Evolutionary conservation across 2,888 invertebrate genomes (phyloP).

Genomic region (Auanema sp.): DNA sequence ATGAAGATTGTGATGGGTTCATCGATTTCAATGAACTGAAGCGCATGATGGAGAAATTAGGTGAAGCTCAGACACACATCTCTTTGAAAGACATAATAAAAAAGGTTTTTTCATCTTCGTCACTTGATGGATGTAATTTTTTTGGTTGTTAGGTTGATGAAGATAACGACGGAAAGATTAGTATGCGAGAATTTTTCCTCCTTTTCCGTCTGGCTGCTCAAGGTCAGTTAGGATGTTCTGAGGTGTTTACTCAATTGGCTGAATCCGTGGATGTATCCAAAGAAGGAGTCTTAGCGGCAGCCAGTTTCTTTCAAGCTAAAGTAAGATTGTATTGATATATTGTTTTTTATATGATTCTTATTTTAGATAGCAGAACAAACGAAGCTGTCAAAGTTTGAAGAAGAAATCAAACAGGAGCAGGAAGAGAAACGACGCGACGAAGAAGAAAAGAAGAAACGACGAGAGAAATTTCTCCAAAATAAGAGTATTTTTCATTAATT

Average conservation of each 20-base stretch:
- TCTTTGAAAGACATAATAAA: slow-evolving; percentile 89
- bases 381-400: slow-evolving; percentile 44
- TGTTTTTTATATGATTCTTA: slow-evolving; percentile 16
- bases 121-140: not conserved
- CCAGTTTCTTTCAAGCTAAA: slow-evolving; percentile 53
- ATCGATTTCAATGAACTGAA: slow-evolving; percentile 87
- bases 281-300: slow-evolving; percentile 49
- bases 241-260: slow-evolving; percentile 65
- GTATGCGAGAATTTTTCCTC: slow-evolving; percentile 81
- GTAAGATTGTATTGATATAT: slow-evolving; percentile 18
- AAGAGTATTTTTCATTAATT: slow-evolving; percentile 45
- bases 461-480: slow-evolving; percentile 45
- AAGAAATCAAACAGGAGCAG: slow-evolving; percentile 49
- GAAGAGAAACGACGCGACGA: slow-evolving; percentile 38
- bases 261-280: slow-evolving; percentile 51
- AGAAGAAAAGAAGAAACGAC: slow-evolving; percentile 38
- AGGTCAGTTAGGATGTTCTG: slow-evolving; percentile 85
- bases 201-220: slow-evolving; percentile 83
- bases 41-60: slow-evolving; percentile 92
- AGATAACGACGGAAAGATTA: slow-evolving; percentile 72
- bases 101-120: slow-evolving; percentile 64
- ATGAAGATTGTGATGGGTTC: slow-evolving; percentile 73
- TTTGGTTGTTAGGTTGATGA: slow-evolving; percentile 67
- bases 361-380: slow-evolving; percentile 43
- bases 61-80: slow-evolving; percentile 92